phyloP scores from a whole-genome alignment of 2,113 vertebrate genomes.

The Oceanites oceanicus region DNA sequence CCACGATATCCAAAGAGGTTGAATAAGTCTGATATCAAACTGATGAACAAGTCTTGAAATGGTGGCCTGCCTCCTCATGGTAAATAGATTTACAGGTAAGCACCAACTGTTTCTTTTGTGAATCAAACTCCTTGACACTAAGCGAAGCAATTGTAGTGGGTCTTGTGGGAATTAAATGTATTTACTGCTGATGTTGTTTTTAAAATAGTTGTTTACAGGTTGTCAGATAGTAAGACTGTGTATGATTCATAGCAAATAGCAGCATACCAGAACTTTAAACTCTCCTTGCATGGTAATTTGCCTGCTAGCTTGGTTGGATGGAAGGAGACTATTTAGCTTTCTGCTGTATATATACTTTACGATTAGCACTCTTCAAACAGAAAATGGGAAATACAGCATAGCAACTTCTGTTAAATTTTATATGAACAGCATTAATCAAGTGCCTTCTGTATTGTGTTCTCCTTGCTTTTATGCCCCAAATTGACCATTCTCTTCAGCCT shows the following conservation, averaged over 20 bases:
- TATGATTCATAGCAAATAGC: slow-evolving; percentile 40
- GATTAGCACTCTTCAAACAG: not conserved
- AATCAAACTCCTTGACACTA: slow-evolving; percentile 3
- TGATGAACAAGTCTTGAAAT: not conserved
- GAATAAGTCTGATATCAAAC: not conserved
- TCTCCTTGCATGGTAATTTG: slow-evolving; percentile 1
- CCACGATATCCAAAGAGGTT: not conserved
- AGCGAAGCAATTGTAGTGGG: slow-evolving; percentile 3
- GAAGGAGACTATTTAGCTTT: slow-evolving; percentile 22
- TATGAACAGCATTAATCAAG: not conserved
- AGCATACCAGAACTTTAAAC: not conserved
- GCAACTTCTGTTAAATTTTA: not conserved
- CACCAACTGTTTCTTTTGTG: not conserved
- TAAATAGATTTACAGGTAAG: not conserved
- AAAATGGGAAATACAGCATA: slow-evolving; percentile 4
- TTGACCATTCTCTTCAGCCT: not conserved
- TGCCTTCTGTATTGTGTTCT: not conserved
- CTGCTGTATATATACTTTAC: not conserved
- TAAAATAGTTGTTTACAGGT: slow-evolving; percentile 41
- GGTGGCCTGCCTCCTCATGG: not conserved
- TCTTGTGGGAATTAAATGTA: slow-evolving; percentile 32
- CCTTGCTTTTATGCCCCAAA: not conserved
- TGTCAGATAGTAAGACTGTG: not conserved
- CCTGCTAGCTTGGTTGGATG: not conserved
- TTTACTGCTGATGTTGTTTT: slow-evolving; percentile 33